Percentiles rank a stretch among this genome's conserved stretches.
Conservation (phyloP, 2,888 invertebrate species). For the Hermaeophaga mercurialis region DNA sequence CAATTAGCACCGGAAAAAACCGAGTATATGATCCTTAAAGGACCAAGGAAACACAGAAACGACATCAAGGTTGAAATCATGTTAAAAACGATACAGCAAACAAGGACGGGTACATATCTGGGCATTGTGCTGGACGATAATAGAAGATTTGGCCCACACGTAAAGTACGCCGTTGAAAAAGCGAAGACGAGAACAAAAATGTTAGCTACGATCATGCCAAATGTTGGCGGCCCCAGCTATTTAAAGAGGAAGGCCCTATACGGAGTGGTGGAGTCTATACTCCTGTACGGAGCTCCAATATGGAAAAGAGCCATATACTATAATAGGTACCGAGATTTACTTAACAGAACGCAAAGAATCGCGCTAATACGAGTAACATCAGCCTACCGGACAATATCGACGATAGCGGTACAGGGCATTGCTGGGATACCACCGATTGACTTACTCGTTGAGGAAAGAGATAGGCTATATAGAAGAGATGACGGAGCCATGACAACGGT, state of each 20-base stretch:
- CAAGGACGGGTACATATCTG: slow-evolving; percentile 5
- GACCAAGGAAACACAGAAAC: not conserved
- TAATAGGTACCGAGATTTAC: not conserved
- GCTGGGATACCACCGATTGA: not conserved
- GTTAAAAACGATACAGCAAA: not conserved
- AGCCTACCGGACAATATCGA: not conserved
- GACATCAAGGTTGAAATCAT: not conserved
- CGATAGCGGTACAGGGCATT: not conserved
- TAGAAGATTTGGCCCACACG: not conserved
- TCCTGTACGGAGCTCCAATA: not conserved
- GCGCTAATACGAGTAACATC: not conserved
- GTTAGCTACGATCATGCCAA: not conserved
- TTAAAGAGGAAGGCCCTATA: not conserved
- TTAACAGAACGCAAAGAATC: not conserved
- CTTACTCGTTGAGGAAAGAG: no score
- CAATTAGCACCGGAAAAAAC: slow-evolving; percentile 47
- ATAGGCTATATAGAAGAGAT: no score
- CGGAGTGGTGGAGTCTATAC: not conserved
- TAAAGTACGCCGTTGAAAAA: not conserved
- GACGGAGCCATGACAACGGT: no score
- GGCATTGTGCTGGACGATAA: slow-evolving; percentile 9
- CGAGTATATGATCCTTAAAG: slow-evolving; percentile 13
- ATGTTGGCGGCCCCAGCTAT: not conserved
- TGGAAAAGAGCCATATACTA: not conserved
- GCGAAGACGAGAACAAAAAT: not conserved